A percentile compares a stretch with the other conserved stretches of the same genome.
phyloP scores from a whole-genome alignment of 1,140 invertebrate species.

The Oryzaephilus surinamensis region DNA sequence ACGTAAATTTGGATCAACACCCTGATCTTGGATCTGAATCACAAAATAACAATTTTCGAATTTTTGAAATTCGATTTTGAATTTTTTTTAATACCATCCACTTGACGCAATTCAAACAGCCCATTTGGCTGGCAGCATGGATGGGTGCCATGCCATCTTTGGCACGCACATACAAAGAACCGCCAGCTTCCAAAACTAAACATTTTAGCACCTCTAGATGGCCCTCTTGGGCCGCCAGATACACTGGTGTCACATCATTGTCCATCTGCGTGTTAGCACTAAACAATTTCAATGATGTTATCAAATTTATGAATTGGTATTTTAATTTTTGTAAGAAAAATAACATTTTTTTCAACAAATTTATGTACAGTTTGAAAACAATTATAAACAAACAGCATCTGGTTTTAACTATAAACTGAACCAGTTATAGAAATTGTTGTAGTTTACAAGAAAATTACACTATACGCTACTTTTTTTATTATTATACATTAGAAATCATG shows the following conservation, averaged over 20 bases:
- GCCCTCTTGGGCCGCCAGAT: conserved; percentile 77
- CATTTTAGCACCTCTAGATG: conserved; percentile 76
- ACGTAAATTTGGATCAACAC: conserved; percentile 67
- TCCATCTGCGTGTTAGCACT: conserved; percentile 83
- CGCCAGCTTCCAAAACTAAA: conserved; percentile 67
- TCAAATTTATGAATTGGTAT: not conserved
- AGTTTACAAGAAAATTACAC: too few species aligned
- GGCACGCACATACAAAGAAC: conserved; percentile 61
- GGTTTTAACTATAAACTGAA: too few species aligned
- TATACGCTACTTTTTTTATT: too few species aligned
- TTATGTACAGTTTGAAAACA: too few species aligned
- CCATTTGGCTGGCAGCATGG: conserved; percentile 80
- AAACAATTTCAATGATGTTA: conserved; percentile 20
- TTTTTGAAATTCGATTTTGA: not conserved
- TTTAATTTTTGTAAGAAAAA: too few species aligned
- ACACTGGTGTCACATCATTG: conserved; percentile 82
- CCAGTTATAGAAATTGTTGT: too few species aligned
- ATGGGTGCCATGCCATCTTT: conserved; percentile 82
- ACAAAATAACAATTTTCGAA: conserved; percentile 10
- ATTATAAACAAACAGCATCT: too few species aligned
- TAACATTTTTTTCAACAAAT: too few species aligned
- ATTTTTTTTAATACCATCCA: conserved; percentile 62
- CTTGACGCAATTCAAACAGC: conserved; percentile 72
- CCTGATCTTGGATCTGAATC: conserved; percentile 66
- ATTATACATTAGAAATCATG: too few species aligned